Base-by-base conservation (phyloP, 92 coral and sea anemone genomes). In the Epizoanthus fatuus region DNA sequence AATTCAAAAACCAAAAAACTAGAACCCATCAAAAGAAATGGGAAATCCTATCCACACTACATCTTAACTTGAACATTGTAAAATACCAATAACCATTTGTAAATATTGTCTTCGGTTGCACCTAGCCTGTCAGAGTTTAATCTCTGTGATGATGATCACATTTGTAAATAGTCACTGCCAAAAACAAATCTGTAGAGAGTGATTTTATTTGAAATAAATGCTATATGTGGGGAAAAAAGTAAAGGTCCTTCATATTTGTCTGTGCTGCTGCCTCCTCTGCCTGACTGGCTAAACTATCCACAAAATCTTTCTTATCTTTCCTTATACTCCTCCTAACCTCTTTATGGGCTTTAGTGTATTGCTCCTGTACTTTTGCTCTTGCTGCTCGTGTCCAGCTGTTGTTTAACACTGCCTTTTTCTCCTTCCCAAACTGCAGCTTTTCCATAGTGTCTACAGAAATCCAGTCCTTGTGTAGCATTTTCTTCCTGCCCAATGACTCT, bases 341-440 rank as follows among this genome's bases (percentile, higher is more conserved):
- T 57, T 57, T 49, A 25, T 49, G 57, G 13, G 16, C 79, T 57
- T 57, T 19, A 6, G 62, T 12, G 60, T 45, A 49, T 25, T 74
- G 40, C n/a, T 74, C 60, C 44, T 17, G 56, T 2, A 38, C 37
- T 16, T 47, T 47, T 19, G 63, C 45, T 14, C 47, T 74, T 62
- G 63, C 84, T 13, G 14, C 40, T 37, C 70, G 8, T 64, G 44
- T 64, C 38, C 60, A 40, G 38, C 74, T 80, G 72, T 63, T 80
- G 62, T 80, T 80, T 44, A 63, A 51, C 25, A 60, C 84, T 40
- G 44, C 66, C 39, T 80, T 80, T 35, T 45, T 45, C 19, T 51
- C 63, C 25, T 80, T 80, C 6, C 64, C 39, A 44, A 63, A 56
- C 51, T 39, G 9, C 25, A 77, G 20, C 70, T 77, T 75, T 16